Conservation (phyloP, 2,888 invertebrate genomes). For the Heliothis peltigera region DNA sequence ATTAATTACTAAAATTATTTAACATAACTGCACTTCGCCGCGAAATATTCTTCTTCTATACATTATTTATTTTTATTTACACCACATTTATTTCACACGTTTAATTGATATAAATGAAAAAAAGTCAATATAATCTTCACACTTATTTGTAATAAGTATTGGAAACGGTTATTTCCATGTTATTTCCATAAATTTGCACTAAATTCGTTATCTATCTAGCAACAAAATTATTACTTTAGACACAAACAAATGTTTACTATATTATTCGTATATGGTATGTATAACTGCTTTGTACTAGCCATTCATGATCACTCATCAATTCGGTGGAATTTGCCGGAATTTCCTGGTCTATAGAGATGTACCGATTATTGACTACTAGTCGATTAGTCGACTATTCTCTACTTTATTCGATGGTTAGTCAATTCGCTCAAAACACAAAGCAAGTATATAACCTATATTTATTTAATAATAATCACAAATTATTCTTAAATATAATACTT, state of each 20-base stretch:
- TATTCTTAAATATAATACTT: background rate
- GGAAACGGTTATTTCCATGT: background rate
- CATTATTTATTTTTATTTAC: conserved; percentile 12
- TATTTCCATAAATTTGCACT: conserved; percentile 25
- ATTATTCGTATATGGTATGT: conserved; percentile 67
- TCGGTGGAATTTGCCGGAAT: conserved; percentile 79
- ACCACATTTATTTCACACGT: background rate
- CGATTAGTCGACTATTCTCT: conserved; percentile 32
- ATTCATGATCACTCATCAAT: conserved; percentile 68
- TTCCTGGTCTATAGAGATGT: conserved; percentile 77
- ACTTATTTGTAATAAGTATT: background rate
- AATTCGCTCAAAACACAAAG: conserved; percentile 52
- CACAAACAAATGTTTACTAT: conserved; percentile 24
- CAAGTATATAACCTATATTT: conserved; percentile 50
- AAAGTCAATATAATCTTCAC: background rate
- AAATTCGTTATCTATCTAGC: conserved; percentile 21
- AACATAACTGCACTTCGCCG: conserved; percentile 28
- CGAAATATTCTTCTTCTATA: conserved; percentile 24
- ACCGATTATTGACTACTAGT: conserved; percentile 60
- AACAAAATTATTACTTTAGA: conserved; percentile 21
- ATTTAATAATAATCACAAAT: conserved; percentile 1
- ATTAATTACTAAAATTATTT: conserved; percentile 34
- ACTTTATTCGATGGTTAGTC: conserved; percentile 27
- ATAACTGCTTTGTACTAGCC: conserved; percentile 86
- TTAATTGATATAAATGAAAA: background rate